Base-by-base conservation (phyloP, 2,113 vertebrate genomes). In the Cranoglanis bouderius region DNA sequence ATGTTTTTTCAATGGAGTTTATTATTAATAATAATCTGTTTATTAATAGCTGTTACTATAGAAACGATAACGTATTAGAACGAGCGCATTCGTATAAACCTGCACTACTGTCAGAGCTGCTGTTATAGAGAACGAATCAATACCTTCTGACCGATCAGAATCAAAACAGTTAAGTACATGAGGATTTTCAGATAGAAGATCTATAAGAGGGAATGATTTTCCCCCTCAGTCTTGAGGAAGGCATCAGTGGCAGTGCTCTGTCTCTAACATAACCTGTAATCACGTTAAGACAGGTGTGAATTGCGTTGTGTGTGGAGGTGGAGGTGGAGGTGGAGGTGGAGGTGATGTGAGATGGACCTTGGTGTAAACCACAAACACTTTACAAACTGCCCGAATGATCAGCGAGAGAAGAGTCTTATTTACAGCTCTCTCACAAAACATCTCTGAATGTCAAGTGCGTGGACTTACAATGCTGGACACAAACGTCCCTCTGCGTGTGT, bases 191-290 rank as follows among this genome's bases (percentile, higher is more conserved):
- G 29, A 72, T 21, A 38, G 6, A 65, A 32, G 1, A 32, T 65
- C n/a, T 74, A 40, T 74, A 70, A 70, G 16, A 40, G 18, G 21
- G 26, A 40, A 75, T 9, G 10, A 0, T 6, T n/a, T 78, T n/a
- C 14, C 43, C 13, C 13, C 43, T 29, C 43, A 78, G 43, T 43
- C 12, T 29, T 78, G 13, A 57, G 13, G n/a, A 87, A 82, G 59
- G 72, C 35, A 8, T 43, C 72, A 19, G 38, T 29, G 57, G 26
- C 53, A 57, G 32, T 14, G 29, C 6, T 7, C 13, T 59, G 40
- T 92, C 86, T 84, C 88, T 93, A 92, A 92, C 92, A 89, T 35
- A 57, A n/a, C 38, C 90, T 90, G 85, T 89, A 93, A 93, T 93
- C 91, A 89, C 29, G 91, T 70, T 77, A 88, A 82, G 2, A 74